Percentiles rank a stretch among this genome's conserved stretches.
phyloP scores from a whole-genome alignment of 2,888 invertebrate species.

The Lasioglossum villosulum region DNA sequence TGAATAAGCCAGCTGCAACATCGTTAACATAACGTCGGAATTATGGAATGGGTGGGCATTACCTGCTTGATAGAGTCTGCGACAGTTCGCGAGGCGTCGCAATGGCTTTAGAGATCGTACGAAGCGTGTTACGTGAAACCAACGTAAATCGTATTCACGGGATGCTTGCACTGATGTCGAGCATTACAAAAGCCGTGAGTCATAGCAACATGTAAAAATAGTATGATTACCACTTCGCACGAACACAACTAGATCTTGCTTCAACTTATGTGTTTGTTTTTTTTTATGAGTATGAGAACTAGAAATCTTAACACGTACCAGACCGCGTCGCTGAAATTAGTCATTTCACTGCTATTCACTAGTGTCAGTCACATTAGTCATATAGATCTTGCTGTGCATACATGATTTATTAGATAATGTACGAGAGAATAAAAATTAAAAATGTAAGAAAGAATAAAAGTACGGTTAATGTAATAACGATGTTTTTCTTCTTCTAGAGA shows the following conservation, averaged over 20 bases:
- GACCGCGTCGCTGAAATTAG: not conserved
- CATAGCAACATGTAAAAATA: constrained; percentile 7
- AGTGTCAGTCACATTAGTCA: too few relatives aligned
- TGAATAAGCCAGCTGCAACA: not conserved
- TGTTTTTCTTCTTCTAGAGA: not conserved
- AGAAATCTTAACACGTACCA: not conserved
- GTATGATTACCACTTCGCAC: not conserved
- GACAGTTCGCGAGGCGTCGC: not conserved
- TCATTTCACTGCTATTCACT: not conserved
- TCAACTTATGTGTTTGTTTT: not conserved
- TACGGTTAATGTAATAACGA: too few relatives aligned
- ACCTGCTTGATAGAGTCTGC: not conserved
- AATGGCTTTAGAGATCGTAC: not conserved
- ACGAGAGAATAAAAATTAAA: too few relatives aligned
- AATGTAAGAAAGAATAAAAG: too few relatives aligned
- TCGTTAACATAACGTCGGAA: not conserved
- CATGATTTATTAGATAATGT: too few relatives aligned
- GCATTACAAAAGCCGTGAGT: constrained; percentile 3
- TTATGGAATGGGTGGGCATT: not conserved
- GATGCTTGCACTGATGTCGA: constrained; percentile 2
- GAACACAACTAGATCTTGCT: not conserved
- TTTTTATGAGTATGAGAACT: not conserved
- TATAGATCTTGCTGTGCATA: too few relatives aligned
- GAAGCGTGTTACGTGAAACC: not conserved
- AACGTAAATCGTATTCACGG: constrained; percentile 7